Percentiles rank a stretch among this genome's conserved stretches.
Evolutionary conservation across 1,140 invertebrate species (phyloP).

Genomic region (Saccostrea echinata): DNA sequence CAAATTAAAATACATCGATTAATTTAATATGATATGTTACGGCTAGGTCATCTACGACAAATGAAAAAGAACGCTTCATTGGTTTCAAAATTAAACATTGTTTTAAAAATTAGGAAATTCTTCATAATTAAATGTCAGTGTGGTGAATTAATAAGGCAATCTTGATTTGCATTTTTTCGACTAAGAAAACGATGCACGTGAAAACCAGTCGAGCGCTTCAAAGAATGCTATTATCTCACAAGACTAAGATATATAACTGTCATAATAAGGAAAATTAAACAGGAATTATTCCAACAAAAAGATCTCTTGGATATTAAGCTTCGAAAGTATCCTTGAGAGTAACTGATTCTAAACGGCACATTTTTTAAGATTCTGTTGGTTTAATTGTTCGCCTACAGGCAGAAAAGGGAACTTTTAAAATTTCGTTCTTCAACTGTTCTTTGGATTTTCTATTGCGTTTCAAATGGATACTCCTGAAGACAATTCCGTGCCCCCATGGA

Average conservation of each 20-base stretch:
- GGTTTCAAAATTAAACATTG: neutral
- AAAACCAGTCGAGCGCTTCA: slow-evolving; percentile 27
- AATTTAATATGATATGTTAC: no score
- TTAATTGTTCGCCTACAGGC: no score
- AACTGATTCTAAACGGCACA: no score
- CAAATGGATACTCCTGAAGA: slow-evolving; percentile 2
- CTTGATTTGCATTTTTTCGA: slow-evolving; percentile 32
- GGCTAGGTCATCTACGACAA: no score
- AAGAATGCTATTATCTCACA: neutral
- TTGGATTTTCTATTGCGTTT: neutral
- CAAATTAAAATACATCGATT: no score
- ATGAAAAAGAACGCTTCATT: neutral
- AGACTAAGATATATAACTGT: neutral
- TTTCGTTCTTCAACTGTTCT: neutral
- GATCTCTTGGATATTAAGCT: neutral
- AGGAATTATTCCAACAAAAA: neutral
- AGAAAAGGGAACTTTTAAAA: neutral
- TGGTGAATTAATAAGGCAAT: slow-evolving; percentile 22
- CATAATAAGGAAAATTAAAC: neutral
- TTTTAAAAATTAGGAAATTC: neutral
- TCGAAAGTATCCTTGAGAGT: neutral
- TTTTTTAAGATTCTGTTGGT: no score
- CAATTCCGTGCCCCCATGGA: slow-evolving; percentile 40
- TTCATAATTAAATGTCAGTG: slow-evolving; percentile 22
- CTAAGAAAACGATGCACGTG: neutral